Evolutionary conservation across 2,888 invertebrate species (phyloP), one percentile per base, ranked within the genome.

Genomic region (Zygogramma bicolorata): DNA sequence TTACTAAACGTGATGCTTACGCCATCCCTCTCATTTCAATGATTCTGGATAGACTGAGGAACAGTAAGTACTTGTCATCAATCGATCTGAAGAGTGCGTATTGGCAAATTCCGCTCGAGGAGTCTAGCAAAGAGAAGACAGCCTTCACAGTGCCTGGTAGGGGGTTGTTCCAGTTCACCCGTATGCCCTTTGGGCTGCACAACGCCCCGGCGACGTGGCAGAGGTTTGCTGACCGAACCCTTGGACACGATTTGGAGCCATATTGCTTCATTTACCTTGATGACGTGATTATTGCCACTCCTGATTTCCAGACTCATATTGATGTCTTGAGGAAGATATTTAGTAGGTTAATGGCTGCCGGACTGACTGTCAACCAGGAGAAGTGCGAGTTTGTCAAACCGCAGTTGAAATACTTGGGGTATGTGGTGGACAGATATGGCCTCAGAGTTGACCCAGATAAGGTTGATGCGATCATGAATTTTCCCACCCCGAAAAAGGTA

Each of bases 121-220:
- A 76, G 25, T 22, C 49, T 3, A 49, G 49, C 13, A 60, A 67
- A 13, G 77, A 78, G 13, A 73, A 76, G 2, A 83, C 82, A 0
- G 81, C 81, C 0, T 84, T 0, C 13, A 49, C 22, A 8, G 79
- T 82, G 2, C 82, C 82, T 0, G 72, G 73, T 15, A 42, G 78
- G 1, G 79, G 81, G 0, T 61, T 81, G 0, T 80, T 73, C 38
- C 79, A 83, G 5, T 83, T 83, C 34, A 71, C 42, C 0, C 72
- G 79, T 0, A 77, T 83, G 79, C 80, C 83, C 0, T 81, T 81
- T 57, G 81, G 81, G 0, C 31, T 83, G 0, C 71, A 74, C 5
- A 76, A 77, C 7, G 76, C 80, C 0, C 81, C 81, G 0, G 80
- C 81, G 0, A 80, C 80, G 1, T 82, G 78, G 60, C 80, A 81